Percentiles rank a stretch among this genome's conserved stretches.
These are phyloP conservation scores for Macroglossus sobrinus DNA, from an alignment of 2,113 vertebrate species.

Conservation along the genomic window DNA sequence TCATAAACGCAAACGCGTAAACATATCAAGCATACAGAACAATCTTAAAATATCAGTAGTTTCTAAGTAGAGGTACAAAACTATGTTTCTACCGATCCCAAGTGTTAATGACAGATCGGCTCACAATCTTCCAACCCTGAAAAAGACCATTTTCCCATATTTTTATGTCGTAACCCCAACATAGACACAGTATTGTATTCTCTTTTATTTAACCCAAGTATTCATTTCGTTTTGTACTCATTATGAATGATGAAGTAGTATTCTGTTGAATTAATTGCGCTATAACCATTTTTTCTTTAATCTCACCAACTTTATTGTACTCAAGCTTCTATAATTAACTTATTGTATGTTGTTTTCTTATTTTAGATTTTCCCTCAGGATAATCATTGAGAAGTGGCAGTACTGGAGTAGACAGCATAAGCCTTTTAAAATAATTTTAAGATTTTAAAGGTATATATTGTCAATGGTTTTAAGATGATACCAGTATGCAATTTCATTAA, in stretches of 20 bases:
- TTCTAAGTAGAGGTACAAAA: background rate
- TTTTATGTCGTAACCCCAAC: background rate
- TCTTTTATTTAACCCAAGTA: background rate
- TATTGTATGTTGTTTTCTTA: background rate
- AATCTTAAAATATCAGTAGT: background rate
- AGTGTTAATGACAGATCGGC: background rate
- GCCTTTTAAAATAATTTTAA: background rate
- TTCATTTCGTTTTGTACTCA: conserved; percentile 1
- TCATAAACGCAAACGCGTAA: background rate
- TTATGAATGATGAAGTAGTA: background rate
- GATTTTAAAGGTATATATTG: background rate
- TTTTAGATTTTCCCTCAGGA: background rate
- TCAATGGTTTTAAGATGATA: background rate
- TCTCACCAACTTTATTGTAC: background rate
- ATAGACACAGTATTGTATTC: background rate
- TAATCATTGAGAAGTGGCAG: background rate
- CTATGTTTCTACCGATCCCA: background rate
- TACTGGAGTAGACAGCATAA: background rate
- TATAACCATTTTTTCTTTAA: background rate
- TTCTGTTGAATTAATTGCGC: background rate
- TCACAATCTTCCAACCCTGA: background rate
- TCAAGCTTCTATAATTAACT: background rate
- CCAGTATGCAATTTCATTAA: background rate
- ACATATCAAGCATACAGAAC: background rate
- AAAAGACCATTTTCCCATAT: background rate